phyloP scores from a whole-genome alignment of 2,888 invertebrate species.

The Diploptera punctata region DNA sequence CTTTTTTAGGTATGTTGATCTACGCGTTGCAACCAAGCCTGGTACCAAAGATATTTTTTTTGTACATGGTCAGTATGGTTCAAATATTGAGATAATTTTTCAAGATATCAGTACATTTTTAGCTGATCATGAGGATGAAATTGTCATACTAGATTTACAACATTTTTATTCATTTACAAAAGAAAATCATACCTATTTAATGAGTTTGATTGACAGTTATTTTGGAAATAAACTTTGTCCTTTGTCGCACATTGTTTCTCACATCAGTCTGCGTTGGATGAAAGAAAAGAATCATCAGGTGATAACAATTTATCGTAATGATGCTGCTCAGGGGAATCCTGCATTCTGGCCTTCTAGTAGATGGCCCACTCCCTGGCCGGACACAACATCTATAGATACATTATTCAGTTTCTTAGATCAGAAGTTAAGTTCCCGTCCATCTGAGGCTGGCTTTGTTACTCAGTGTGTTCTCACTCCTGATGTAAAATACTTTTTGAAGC shows the following conservation, averaged over 20 bases:
- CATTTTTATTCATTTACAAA: slow-evolving; percentile 79
- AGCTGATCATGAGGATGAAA: slow-evolving; percentile 71
- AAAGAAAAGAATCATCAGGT: slow-evolving; percentile 65
- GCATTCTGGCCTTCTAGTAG: slow-evolving; percentile 72
- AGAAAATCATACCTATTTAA: slow-evolving; percentile 68
- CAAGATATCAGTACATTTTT: slow-evolving; percentile 71
- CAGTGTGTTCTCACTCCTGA: slow-evolving; percentile 83
- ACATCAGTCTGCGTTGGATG: slow-evolving; percentile 68
- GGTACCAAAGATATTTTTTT: slow-evolving; percentile 68
- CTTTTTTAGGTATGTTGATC: slow-evolving; percentile 76
- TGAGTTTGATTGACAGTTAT: slow-evolving; percentile 62
- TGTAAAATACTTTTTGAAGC: slow-evolving; percentile 62
- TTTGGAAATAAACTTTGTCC: slow-evolving; percentile 70
- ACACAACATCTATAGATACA: slow-evolving; percentile 64
- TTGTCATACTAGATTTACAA: slow-evolving; percentile 83
- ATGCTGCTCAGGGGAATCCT: slow-evolving; percentile 58
- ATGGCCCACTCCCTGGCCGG: slow-evolving; percentile 85
- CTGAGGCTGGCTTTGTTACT: slow-evolving; percentile 73
- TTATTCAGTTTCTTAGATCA: slow-evolving; percentile 67
- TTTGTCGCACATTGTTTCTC: slow-evolving; percentile 59
- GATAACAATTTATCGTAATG: slow-evolving; percentile 69
- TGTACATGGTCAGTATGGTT: slow-evolving; percentile 82
- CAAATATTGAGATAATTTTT: slow-evolving; percentile 68
- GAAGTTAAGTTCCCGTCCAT: slow-evolving; percentile 62
- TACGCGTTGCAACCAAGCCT: slow-evolving; percentile 73